A percentile compares a stretch with the other conserved stretches of the same genome.
Evolutionary conservation across 2,797 vertebrate genomes (phyloP).

Genomic region (Spinibarbus caldwelli): DNA sequence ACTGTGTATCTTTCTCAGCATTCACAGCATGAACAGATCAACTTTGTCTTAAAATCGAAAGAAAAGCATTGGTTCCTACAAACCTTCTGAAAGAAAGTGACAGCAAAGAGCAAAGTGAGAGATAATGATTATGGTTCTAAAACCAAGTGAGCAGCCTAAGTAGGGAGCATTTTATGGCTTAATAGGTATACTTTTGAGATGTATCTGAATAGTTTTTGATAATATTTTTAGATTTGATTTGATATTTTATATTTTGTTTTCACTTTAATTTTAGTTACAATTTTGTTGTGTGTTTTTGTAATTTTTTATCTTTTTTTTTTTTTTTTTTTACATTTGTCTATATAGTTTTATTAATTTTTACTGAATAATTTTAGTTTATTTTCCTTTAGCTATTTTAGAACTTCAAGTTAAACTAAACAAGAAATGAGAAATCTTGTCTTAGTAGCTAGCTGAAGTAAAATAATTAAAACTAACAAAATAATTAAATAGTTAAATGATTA

Average conservation of each 20-base stretch:
- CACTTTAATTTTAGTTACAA: background rate
- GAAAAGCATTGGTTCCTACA: background rate
- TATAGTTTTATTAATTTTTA: background rate
- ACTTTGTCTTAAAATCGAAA: slow-evolving; percentile 21
- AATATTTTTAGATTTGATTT: background rate
- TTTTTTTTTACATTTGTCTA: background rate
- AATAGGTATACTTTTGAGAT: background rate
- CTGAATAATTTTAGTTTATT: background rate
- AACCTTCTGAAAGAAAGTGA: background rate
- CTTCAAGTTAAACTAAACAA: background rate
- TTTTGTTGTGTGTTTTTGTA: background rate
- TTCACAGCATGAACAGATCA: slow-evolving; percentile 59
- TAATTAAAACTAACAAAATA: too few species aligned
- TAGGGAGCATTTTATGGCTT: background rate
- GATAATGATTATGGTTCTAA: background rate
- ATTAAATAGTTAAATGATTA: too few species aligned
- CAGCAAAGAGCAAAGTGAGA: background rate
- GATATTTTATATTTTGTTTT: background rate
- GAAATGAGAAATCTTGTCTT: background rate
- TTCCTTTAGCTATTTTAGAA: background rate
- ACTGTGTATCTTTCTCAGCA: slow-evolving; percentile 63
- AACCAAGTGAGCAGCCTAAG: background rate
- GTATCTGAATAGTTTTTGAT: background rate
- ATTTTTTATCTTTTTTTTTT: background rate
- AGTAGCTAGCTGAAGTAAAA: background rate